These are phyloP conservation scores for Bugula neritina DNA, from an alignment of 2,888 invertebrate genomes.

Conservation along the genomic window DNA sequence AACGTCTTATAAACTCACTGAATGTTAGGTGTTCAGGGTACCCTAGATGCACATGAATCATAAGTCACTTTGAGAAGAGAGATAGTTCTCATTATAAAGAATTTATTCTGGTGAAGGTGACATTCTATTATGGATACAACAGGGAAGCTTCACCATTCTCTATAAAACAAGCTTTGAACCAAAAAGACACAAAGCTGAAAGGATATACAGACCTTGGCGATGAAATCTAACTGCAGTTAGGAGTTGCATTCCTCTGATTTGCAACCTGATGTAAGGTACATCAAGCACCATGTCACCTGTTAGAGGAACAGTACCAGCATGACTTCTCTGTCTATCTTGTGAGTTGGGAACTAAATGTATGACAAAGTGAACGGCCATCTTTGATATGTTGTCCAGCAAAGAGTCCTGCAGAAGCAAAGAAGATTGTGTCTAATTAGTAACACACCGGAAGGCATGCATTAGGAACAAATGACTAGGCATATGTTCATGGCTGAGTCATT, in stretches of 20 bases:
- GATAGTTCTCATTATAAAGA: no score
- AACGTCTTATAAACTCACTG: conserved; percentile 79
- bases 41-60: conserved; percentile 53
- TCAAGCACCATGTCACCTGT: conserved; percentile 60
- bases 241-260: conserved; percentile 81
- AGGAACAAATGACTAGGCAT: no score
- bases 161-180: no score
- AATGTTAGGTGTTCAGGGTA: conserved; percentile 86
- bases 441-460: no score
- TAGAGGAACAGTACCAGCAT: background rate
- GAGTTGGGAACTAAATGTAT: conserved; percentile 71
- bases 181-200: no score
- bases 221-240: conserved; percentile 80
- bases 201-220: conserved; percentile 82
- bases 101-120: no score
- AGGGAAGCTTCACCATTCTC: no score
- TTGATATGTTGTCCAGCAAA: conserved; percentile 78
- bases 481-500: no score
- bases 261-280: conserved; percentile 70
- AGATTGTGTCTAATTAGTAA: no score
- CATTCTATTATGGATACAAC: no score
- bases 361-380: conserved; percentile 81
- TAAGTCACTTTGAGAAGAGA: no score
- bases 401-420: conserved; percentile 76
- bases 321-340: conserved; percentile 56